phyloP scores from a whole-genome alignment of 2,797 vertebrate genomes.

The Gambelia wislizenii region DNA sequence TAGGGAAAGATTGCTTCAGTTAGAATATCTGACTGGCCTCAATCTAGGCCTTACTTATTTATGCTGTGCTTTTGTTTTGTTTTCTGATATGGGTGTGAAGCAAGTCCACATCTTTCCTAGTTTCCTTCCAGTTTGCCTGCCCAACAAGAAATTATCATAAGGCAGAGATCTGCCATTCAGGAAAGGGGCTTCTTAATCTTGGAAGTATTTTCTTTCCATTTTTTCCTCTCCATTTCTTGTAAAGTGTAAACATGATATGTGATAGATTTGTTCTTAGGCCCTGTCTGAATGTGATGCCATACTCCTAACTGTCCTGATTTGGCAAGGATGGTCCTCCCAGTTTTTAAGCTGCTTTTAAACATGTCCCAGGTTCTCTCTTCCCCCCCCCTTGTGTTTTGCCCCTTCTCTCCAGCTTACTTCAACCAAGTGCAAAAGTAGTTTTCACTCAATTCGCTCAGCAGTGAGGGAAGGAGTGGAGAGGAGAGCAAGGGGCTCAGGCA shows the following conservation, averaged over 20 bases:
- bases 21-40: background rate
- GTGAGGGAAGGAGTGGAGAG: too few species aligned
- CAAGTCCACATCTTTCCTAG: background rate
- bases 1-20: background rate
- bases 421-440: too few species aligned
- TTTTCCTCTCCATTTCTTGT: background rate
- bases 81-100: background rate
- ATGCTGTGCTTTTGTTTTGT: background rate
- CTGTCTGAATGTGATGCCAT: too few species aligned
- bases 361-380: too few species aligned
- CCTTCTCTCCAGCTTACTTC: too few species aligned
- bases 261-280: background rate
- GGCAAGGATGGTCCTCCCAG: too few species aligned
- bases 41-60: background rate
- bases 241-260: background rate
- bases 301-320: too few species aligned
- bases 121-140: background rate
- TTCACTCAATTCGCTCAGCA: too few species aligned
- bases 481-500: too few species aligned
- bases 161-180: background rate
- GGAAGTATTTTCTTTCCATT: background rate
- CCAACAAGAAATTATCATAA: background rate
- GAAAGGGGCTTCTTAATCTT: background rate
- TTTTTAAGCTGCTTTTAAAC: too few species aligned
- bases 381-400: too few species aligned